A percentile compares a stretch with the other conserved stretches of the same genome.
These are phyloP conservation scores for Helostoma temminkii DNA, from an alignment of 2,797 vertebrate species.

Conservation along the genomic window DNA sequence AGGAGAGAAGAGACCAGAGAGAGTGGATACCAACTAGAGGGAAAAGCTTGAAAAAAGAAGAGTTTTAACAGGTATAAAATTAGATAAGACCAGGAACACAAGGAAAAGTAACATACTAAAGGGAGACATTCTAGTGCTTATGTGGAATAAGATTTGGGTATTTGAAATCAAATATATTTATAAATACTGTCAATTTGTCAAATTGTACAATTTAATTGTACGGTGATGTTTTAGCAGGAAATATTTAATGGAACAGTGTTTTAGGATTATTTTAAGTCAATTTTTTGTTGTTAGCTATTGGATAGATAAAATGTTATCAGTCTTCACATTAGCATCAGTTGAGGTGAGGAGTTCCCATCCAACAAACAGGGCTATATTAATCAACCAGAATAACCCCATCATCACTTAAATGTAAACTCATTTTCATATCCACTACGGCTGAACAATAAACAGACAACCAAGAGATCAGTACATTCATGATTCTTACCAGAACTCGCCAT, in stretches of 20 bases:
- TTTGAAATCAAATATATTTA: too few relatives aligned
- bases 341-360: background rate
- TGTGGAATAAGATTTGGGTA: too few relatives aligned
- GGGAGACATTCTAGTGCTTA: background rate
- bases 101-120: constrained; percentile 37
- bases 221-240: too few relatives aligned
- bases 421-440: background rate
- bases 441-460: background rate
- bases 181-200: too few relatives aligned
- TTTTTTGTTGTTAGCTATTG: too few relatives aligned
- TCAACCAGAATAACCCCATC: background rate
- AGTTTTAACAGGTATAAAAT: constrained; percentile 44
- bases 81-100: constrained; percentile 63
- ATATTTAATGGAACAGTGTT: too few relatives aligned
- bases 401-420: background rate
- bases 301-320: too few relatives aligned
- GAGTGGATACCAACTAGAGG: constrained; percentile 49
- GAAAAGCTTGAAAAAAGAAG: constrained; percentile 57
- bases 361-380: background rate
- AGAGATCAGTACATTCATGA: background rate
- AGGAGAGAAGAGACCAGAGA: constrained; percentile 53
- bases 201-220: too few relatives aligned
- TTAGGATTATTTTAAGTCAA: too few relatives aligned
- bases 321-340: background rate
- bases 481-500: constrained; percentile 97